Conservation (phyloP, 2,888 invertebrate species). For the Allacma fusca region DNA sequence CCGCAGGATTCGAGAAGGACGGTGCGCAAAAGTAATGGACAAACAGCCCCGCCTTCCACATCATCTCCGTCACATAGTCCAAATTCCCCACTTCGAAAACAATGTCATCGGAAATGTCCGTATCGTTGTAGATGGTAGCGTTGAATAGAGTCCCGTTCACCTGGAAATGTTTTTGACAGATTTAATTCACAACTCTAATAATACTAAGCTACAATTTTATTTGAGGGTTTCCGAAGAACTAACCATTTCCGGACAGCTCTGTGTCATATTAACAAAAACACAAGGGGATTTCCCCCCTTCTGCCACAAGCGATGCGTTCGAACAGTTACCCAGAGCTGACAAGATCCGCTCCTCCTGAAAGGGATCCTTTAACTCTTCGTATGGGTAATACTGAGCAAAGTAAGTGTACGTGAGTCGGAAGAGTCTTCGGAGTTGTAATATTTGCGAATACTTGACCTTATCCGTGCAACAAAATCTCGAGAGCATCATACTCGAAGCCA, state of each 20-base stretch:
- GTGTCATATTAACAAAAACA: too few relatives aligned
- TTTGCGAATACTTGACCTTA: too few relatives aligned
- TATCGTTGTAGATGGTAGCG: neutral
- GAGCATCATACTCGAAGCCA: too few relatives aligned
- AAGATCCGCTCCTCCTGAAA: neutral
- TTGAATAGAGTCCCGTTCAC: neutral
- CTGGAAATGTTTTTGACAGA: neutral
- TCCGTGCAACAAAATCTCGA: too few relatives aligned
- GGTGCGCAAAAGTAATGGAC: constrained; percentile 22
- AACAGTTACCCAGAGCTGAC: neutral
- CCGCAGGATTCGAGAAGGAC: neutral
- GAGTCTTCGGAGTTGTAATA: neutral
- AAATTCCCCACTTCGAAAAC: constrained; percentile 21
- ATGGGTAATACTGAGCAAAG: constrained; percentile 15
- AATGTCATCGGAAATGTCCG: constrained; percentile 14
- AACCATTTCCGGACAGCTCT: too few relatives aligned
- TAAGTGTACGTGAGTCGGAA: constrained; percentile 6
- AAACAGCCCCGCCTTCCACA: constrained; percentile 25
- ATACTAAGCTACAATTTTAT: too few relatives aligned
- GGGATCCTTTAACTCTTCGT: constrained; percentile 4
- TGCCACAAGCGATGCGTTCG: too few relatives aligned
- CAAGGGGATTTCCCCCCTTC: too few relatives aligned
- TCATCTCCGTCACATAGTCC: constrained; percentile 22
- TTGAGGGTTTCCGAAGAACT: too few relatives aligned
- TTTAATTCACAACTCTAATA: too few relatives aligned